Evolutionary conservation across 2,113 vertebrate species (phyloP).

Genomic region (Glaucidium brasilianum): DNA sequence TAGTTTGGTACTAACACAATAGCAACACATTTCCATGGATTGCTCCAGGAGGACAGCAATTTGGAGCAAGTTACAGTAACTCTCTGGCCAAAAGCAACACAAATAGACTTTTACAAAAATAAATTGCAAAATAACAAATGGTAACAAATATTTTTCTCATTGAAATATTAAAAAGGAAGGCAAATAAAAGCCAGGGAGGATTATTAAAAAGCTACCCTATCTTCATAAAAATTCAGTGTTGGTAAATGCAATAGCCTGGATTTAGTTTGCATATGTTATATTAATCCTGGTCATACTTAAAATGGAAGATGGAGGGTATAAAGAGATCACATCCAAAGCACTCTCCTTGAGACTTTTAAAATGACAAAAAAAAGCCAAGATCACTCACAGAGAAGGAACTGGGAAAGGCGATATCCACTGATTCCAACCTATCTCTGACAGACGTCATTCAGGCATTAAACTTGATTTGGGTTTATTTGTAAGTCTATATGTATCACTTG

Average conservation of each 20-base stretch:
- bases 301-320: neutral
- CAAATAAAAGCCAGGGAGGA: constrained; percentile 45
- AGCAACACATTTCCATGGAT: constrained; percentile 46
- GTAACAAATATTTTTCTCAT: constrained; percentile 1
- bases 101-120: constrained; percentile 55
- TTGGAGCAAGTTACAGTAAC: constrained; percentile 45
- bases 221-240: constrained; percentile 56
- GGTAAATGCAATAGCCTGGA: constrained; percentile 39
- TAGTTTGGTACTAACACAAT: constrained; percentile 48
- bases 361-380: neutral
- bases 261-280: constrained; percentile 52
- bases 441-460: neutral
- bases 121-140: constrained; percentile 57
- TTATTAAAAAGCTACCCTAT: constrained; percentile 49
- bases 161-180: constrained; percentile 46
- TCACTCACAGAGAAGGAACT: neutral
- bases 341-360: neutral
- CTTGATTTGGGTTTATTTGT: neutral
- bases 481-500: neutral
- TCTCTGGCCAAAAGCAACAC: constrained; percentile 38
- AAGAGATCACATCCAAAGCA: constrained; percentile 10
- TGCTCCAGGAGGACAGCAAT: constrained; percentile 47
- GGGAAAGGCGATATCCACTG: neutral
- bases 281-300: constrained; percentile 39
- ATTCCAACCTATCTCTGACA: neutral